Percentiles rank a stretch among this genome's conserved stretches.
Conservation (phyloP, 2,113 vertebrate genomes). For the Microcebus ravelobensis region DNA sequence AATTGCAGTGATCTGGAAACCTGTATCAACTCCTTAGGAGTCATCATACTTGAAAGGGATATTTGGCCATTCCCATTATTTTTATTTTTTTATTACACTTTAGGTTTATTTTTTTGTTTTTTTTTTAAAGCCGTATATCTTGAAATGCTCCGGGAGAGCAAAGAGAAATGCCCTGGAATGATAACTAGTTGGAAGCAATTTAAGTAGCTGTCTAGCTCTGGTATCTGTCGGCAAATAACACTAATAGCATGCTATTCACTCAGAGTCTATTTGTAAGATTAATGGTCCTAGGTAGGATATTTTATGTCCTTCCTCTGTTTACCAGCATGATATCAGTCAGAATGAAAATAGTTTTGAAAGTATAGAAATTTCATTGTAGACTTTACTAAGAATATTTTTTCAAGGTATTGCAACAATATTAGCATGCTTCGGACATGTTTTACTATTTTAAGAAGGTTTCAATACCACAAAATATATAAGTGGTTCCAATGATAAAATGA, state of each 20-base stretch:
- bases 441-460: constrained; percentile 25
- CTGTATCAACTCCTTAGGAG: neutral
- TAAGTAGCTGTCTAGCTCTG: constrained; percentile 22
- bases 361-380: neutral
- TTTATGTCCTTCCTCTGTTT: constrained; percentile 34
- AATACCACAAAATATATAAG: neutral
- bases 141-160: neutral
- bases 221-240: constrained; percentile 44
- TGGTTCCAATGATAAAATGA: neutral
- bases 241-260: constrained; percentile 46
- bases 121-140: neutral
- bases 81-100: constrained; percentile 22
- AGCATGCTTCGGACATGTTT: neutral
- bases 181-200: constrained; percentile 62
- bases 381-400: constrained; percentile 41
- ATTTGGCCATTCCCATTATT: neutral
- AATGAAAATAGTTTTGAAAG: constrained; percentile 47
- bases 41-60: neutral
- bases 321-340: neutral
- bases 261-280: constrained; percentile 60
- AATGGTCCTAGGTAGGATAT: constrained; percentile 36
- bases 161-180: constrained; percentile 50
- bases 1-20: neutral
- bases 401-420: constrained; percentile 37
- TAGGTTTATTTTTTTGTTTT: neutral